Conservation (phyloP, 2,888 invertebrate genomes). For the Pyrochroa serraticornis region DNA sequence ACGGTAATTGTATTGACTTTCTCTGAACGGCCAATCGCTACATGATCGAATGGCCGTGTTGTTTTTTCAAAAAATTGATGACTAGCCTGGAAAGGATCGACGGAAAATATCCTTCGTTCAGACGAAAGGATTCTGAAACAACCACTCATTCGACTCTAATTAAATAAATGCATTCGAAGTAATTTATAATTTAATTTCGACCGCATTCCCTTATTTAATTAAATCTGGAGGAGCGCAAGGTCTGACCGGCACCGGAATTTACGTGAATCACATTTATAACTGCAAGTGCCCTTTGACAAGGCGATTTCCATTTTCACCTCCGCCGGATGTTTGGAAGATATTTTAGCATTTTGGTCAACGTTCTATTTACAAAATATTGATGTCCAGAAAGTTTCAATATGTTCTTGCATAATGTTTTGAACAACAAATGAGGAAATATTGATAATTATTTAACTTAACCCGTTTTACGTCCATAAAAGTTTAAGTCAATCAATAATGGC, state of each 20-base stretch:
- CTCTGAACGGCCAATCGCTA: conserved; percentile 7
- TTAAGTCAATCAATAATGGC: too few species aligned
- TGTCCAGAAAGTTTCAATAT: too few species aligned
- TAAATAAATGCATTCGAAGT: too few species aligned
- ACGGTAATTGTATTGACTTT: conserved; percentile 45
- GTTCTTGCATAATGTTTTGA: too few species aligned
- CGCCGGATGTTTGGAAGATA: too few species aligned
- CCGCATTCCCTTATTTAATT: conserved; percentile 17
- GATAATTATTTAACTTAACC: too few species aligned
- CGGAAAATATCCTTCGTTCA: neutral
- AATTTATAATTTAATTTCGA: conserved; percentile 12
- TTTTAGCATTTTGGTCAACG: too few species aligned
- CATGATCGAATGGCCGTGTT: too few species aligned
- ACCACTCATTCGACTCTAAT: conserved; percentile 9
- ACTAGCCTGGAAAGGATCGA: neutral
- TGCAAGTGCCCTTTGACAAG: conserved; percentile 15
- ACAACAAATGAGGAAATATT: too few species aligned
- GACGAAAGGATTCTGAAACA: neutral
- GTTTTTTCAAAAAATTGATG: conserved; percentile 11
- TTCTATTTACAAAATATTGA: too few species aligned
- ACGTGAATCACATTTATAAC: conserved; percentile 22
- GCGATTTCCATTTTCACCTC: conserved; percentile 14
- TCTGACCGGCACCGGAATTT: conserved; percentile 5
- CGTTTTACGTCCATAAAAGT: too few species aligned
- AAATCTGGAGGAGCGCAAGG: conserved; percentile 14